Base-by-base conservation (phyloP, 2,888 invertebrate species). In the Scaptomyza parva region DNA sequence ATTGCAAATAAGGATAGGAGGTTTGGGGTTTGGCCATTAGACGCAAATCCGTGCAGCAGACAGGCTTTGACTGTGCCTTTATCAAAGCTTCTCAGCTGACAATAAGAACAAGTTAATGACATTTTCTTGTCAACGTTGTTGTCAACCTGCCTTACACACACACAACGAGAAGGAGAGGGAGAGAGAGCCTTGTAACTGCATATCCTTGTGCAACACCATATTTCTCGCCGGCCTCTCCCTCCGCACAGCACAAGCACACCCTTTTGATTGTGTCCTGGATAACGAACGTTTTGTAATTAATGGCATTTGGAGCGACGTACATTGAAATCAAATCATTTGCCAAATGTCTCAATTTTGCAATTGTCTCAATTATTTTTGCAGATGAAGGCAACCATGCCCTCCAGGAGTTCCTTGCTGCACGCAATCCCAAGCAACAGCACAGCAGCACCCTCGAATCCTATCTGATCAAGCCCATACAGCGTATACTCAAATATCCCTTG, bases 381-480 rank as follows among this genome's bases (percentile, higher is more conserved):
- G 97, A 97, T 92, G 98, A 98, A 93, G 97, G 98, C 86, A 99
- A 98, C 93, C 97, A 97, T 92, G 97, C 97, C 73, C 94, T 99
- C 91, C 97, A 98, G 93, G 97, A 98, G 93, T 98, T 99, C 92
- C 94, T 99, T 89, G 95, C 96, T 70, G 96, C 98, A 64, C 94
- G 98, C 91, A 99, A 99, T 94, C 98, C 98, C 64, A 96, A 97
- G 90, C 98, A 98, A 92, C 98, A 99, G 92, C 98, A 99, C 92
- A 98, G 98, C 70, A 97, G 97, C 86, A 98, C 98, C 24, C 93
- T 99, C 91, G 98, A 99, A 92, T 99, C 98, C 53, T 99, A 98
- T 94, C 94, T 99, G 92, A 99, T 99, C 92, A 99, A 99, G 93
- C 99, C 99, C 67, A 99, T 99, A 92, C 99, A 99, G 92, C 95